Evolutionary conservation across 2,797 vertebrate genomes (phyloP).

Genomic region (Myripristis jacobus): DNA sequence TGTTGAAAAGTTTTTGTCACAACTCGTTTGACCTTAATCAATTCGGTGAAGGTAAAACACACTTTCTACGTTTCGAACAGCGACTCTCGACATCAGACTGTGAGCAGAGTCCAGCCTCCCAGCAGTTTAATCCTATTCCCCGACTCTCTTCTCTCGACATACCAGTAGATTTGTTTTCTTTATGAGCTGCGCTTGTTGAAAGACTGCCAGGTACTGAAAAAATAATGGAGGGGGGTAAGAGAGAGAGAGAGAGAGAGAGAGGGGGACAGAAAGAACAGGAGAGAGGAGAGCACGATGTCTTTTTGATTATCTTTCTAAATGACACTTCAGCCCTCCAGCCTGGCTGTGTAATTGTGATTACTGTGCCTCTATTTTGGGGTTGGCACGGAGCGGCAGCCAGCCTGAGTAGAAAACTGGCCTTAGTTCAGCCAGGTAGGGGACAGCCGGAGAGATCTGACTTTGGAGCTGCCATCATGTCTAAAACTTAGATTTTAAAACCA

Average conservation of each 20-base stretch:
- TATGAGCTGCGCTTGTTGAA: constrained; percentile 55
- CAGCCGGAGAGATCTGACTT: not conserved
- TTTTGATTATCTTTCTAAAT: constrained; percentile 73
- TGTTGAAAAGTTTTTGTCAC: not conserved
- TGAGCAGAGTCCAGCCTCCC: not conserved
- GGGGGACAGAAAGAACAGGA: not conserved
- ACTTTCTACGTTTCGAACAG: no score
- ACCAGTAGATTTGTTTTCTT: constrained; percentile 39
- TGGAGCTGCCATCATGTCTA: no score
- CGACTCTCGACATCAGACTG: not conserved
- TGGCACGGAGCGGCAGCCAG: constrained; percentile 39
- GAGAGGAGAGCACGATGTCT: constrained; percentile 55
- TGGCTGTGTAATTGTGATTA: constrained; percentile 72
- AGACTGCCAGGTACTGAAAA: constrained; percentile 46
- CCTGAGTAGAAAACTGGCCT: constrained; percentile 16
- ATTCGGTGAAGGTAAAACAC: no score
- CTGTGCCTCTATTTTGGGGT: constrained; percentile 67
- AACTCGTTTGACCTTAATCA: not conserved
- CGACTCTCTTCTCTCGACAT: constrained; percentile 10
- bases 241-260: constrained; percentile 2
- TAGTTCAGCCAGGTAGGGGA: constrained; percentile 38
- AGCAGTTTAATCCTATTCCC: not conserved
- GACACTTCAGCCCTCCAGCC: constrained; percentile 69
- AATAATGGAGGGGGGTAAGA: not conserved
- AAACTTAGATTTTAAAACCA: not conserved